phyloP scores from a whole-genome alignment of 2,888 invertebrate genomes.

The Oscheius onirici region DNA sequence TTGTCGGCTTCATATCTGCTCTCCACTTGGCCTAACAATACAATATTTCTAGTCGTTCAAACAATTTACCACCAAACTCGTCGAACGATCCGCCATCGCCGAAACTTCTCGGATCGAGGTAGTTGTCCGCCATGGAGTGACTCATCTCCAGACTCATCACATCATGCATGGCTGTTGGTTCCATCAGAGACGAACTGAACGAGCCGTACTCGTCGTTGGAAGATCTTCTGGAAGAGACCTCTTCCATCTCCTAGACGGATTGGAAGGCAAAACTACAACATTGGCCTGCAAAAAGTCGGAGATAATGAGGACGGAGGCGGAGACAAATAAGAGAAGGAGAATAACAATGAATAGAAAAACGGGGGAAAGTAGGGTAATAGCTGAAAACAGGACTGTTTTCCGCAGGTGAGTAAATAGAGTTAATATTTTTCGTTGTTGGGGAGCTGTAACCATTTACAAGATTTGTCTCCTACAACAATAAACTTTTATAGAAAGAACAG shows the following conservation, averaged over 20 bases:
- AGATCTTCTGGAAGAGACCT: conserved; percentile 30
- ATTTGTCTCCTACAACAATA: too few species aligned
- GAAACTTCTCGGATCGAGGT: conserved; percentile 40
- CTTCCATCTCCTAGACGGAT: conserved; percentile 22
- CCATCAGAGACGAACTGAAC: conserved; percentile 29
- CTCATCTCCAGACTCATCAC: conserved; percentile 40
- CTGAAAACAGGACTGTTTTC: not conserved
- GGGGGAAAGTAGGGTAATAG: not conserved
- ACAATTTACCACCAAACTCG: conserved; percentile 3
- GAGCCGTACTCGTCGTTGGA: conserved; percentile 26
- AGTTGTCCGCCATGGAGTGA: conserved; percentile 28
- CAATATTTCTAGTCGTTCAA: not conserved
- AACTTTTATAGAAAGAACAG: too few species aligned
- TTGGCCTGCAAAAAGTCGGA: conserved; percentile 14
- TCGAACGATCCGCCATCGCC: conserved; percentile 29
- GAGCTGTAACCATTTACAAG: too few species aligned
- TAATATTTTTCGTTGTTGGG: not conserved
- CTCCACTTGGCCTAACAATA: not conserved
- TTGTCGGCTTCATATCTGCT: conserved; percentile 1
- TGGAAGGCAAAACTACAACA: conserved; percentile 10
- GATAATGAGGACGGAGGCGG: conserved; percentile 3
- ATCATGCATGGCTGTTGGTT: conserved; percentile 36
- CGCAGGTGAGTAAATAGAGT: not conserved
- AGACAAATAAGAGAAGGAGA: not conserved
- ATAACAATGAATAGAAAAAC: not conserved